Conservation (phyloP, 2,797 vertebrate species). For the Scyliorhinus canicula region DNA sequence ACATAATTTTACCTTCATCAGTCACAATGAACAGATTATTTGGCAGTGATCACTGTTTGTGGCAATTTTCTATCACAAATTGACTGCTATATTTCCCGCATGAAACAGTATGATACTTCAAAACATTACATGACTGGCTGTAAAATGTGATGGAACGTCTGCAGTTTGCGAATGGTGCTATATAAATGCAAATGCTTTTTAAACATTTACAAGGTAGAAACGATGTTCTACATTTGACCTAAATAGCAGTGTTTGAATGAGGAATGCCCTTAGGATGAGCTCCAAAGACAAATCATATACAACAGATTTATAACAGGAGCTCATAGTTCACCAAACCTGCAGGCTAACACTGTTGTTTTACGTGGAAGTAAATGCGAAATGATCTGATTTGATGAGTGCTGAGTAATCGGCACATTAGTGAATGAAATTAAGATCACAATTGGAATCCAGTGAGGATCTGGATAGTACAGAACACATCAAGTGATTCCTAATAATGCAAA, state of each 20-base stretch:
- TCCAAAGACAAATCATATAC: neutral
- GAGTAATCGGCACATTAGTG: neutral
- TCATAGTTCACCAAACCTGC: neutral
- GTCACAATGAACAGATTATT: neutral
- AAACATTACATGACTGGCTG: neutral
- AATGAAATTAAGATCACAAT: neutral
- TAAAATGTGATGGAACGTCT: neutral
- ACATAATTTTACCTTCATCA: neutral
- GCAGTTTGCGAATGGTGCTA: neutral
- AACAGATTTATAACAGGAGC: neutral
- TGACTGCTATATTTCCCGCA: neutral
- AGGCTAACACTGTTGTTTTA: neutral
- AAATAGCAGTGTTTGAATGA: neutral
- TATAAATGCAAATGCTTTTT: neutral
- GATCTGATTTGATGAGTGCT: neutral
- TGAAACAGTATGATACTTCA: neutral
- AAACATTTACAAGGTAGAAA: neutral
- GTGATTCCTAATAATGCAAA: neutral
- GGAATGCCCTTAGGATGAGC: neutral
- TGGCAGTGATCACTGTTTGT: neutral
- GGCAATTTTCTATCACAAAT: neutral
- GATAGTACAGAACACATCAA: neutral
- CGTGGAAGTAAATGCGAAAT: neutral
- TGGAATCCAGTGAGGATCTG: neutral
- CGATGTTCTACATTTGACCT: neutral